Evolutionary conservation across 2,113 vertebrate genomes (phyloP).

Genomic region (Pachycephala philippinensis): DNA sequence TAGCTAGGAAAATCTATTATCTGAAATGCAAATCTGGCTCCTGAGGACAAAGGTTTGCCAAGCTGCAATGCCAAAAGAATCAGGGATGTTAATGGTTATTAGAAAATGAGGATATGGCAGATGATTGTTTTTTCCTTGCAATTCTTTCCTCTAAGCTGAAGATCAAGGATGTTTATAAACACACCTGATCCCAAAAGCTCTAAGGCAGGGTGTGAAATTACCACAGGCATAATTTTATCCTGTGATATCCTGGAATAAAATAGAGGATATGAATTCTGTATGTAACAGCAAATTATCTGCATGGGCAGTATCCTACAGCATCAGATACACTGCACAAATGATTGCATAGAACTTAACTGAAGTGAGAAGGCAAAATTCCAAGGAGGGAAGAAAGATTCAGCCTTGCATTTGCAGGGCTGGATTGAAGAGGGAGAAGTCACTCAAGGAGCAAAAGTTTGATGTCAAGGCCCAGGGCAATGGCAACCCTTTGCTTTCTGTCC

Average conservation of each 20-base stretch:
- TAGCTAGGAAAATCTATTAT: neutral
- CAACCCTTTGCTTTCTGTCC: neutral
- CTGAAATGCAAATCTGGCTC: neutral
- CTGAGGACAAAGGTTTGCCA: neutral
- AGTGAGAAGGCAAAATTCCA: neutral
- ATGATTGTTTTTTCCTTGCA: neutral
- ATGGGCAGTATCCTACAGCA: neutral
- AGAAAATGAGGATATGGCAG: neutral
- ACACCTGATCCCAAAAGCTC: neutral
- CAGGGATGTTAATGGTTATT: neutral
- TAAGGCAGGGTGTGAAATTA: neutral
- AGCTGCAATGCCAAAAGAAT: neutral
- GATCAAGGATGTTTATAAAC: neutral
- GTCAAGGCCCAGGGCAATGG: neutral
- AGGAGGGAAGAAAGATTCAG: neutral
- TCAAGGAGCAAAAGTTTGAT: neutral
- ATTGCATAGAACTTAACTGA: neutral
- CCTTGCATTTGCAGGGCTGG: neutral
- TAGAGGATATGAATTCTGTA: neutral
- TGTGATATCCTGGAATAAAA: neutral
- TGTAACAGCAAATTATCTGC: accelerated
- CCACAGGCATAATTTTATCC: neutral
- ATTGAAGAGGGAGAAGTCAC: neutral
- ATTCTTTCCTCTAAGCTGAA: neutral
- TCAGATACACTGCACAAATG: neutral